Conservation (phyloP, 2,113 vertebrate species). For the Propithecus coquereli region DNA sequence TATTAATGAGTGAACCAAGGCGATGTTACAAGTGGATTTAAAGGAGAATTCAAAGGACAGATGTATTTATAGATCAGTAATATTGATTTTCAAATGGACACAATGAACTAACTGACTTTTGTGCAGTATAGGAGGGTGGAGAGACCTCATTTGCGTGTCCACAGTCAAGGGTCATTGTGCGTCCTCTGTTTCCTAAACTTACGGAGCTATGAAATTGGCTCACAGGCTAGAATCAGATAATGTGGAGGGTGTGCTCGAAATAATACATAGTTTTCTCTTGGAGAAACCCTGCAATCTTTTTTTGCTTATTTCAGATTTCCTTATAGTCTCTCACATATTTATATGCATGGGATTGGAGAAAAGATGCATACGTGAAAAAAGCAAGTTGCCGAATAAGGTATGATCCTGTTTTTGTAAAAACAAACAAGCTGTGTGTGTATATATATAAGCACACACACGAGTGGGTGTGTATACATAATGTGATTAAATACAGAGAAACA, state of each 20-base stretch:
- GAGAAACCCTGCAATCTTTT: background rate
- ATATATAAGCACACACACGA: background rate
- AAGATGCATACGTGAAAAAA: background rate
- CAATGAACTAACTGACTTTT: background rate
- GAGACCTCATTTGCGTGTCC: background rate
- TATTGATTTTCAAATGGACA: background rate
- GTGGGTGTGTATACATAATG: background rate
- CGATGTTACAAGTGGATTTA: background rate
- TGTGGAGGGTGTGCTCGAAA: background rate
- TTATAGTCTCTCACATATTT: background rate
- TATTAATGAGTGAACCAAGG: background rate
- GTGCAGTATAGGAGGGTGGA: accelerated
- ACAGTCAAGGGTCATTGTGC: background rate
- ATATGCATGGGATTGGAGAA: background rate
- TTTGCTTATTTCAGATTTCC: background rate
- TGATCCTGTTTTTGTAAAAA: constrained; percentile 29
- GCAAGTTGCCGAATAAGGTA: background rate
- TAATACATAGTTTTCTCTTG: background rate
- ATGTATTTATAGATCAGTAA: background rate
- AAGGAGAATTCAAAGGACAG: background rate
- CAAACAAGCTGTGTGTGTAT: background rate
- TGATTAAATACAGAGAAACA: background rate
- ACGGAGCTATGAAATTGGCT: background rate
- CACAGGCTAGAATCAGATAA: background rate
- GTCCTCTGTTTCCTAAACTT: background rate